Base-by-base conservation (phyloP, 2,888 invertebrate genomes). In the Mesodorylaimus sp. region DNA sequence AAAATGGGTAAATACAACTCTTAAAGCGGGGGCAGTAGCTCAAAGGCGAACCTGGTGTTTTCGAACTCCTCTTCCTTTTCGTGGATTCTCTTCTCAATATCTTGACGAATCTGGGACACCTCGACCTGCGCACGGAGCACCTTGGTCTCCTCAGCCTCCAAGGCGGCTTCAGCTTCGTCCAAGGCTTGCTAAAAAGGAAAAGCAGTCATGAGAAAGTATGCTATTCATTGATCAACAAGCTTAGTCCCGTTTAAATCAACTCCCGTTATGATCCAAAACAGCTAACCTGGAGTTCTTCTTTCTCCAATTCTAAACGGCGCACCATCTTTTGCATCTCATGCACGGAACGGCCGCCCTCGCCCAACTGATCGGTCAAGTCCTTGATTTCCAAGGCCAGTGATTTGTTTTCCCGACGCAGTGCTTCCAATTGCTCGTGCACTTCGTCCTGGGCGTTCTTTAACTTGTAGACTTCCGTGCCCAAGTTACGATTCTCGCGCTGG, bases 1-100 rank as follows among this genome's bases (percentile, higher is more conserved):
- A 23, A n/a, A 7, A 39, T 39, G n/a, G 5, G 21, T 19, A 10
- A 39, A 39, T 39, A 19, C n/a, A 39, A 39, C 10, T 10, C 36
- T n/a, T 10, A 10, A 10, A 36, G 36, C 36, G n/a, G n/a, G 36
- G n/a, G n/a, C 10, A 36, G 10, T 36, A 36, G n/a, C n/a, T 36
- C n/a, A n/a, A 39, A 5, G 50, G 61, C 64, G 54, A 62, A 62
- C 38, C 64, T 51, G 49, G 97, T 97, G 75, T 93, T 95, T 72
- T 97, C 95, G 78, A 97, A 99, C 75, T 97, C 97, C 68, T 97
- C 97, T 69, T 97, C 97, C 77, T 97, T 97, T 79, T 97, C 97
- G 71, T 91, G 91, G 73, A 99, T 87, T 68, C 97, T 83, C 68
- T 93, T 83, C 76, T 97, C 97, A 72, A 95, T 93, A 42, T 60